These are phyloP conservation scores for Cyrtodaria siliqua DNA, from an alignment of 2,888 invertebrate species.

Conservation along the genomic window DNA sequence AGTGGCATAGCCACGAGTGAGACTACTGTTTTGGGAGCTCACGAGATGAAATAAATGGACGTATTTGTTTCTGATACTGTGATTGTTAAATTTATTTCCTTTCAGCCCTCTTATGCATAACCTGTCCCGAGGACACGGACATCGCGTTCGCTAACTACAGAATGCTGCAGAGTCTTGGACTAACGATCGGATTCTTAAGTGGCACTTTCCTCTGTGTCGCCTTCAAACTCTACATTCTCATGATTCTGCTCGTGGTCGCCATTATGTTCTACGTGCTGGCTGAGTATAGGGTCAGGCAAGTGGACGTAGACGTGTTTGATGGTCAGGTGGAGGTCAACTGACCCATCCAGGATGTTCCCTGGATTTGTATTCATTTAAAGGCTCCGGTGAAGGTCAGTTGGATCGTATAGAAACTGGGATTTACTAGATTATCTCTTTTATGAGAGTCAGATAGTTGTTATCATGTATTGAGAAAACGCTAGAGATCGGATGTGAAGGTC, in stretches of 20 bases:
- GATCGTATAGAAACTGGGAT: too few species aligned
- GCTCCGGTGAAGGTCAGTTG: too few species aligned
- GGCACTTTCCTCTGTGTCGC: constrained; percentile 82
- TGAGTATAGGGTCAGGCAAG: constrained; percentile 82
- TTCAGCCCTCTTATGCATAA: constrained; percentile 84
- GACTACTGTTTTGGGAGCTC: too few species aligned
- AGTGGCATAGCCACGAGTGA: too few species aligned
- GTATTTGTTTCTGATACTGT: too few species aligned
- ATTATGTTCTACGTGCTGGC: constrained; percentile 84
- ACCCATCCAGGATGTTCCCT: background rate
- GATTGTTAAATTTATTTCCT: too few species aligned
- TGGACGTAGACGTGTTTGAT: constrained; percentile 63
- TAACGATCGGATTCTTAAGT: constrained; percentile 81
- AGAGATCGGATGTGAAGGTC: too few species aligned
- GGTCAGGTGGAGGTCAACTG: constrained; percentile 54
- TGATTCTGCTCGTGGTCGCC: constrained; percentile 81
- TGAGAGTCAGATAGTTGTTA: too few species aligned
- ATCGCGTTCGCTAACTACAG: constrained; percentile 85
- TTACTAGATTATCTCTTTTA: too few species aligned
- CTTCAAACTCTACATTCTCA: constrained; percentile 82
- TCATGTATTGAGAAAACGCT: too few species aligned
- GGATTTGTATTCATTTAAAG: too few species aligned
- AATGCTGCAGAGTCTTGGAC: constrained; percentile 84
- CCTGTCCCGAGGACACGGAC: constrained; percentile 84
- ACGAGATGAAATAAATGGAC: too few species aligned